Percentiles rank a stretch among this genome's conserved stretches.
Conservation (phyloP, 2,888 invertebrate species). For the Meghimatium bilineatum region DNA sequence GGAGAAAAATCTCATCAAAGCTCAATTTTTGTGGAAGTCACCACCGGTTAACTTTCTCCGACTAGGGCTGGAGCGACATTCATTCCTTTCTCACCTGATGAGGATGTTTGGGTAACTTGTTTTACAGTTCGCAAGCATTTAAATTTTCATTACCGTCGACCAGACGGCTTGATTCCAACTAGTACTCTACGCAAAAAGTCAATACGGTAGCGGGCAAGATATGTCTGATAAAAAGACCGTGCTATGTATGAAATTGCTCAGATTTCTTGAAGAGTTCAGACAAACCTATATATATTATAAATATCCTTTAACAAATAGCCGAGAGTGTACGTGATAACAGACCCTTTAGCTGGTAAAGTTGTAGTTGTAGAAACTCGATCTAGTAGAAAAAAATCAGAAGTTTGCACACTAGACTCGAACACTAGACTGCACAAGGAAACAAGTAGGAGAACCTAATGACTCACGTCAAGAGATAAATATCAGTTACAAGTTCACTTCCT, state of each 20-base stretch:
- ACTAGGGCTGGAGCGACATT: not conserved
- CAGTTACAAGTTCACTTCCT: too few species aligned
- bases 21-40: not conserved
- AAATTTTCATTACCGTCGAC: not conserved
- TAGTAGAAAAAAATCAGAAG: too few species aligned
- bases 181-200: not conserved
- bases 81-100: not conserved
- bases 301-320: too few species aligned
- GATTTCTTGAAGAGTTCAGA: too few species aligned
- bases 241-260: not conserved
- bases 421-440: too few species aligned
- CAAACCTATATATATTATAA: too few species aligned
- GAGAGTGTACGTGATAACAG: too few species aligned
- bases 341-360: too few species aligned
- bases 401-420: too few species aligned
- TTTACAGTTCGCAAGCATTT: not conserved
- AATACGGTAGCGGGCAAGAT: not conserved
- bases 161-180: not conserved
- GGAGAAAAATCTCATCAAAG: not conserved
- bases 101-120: slow-evolving; percentile 1
- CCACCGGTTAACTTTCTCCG: not conserved
- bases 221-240: not conserved
- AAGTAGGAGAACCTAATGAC: too few species aligned
- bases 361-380: too few species aligned
- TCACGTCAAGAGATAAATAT: too few species aligned